Evolutionary conservation across 2,113 vertebrate genomes (phyloP).

Genomic region (Ammodytes dubius): DNA sequence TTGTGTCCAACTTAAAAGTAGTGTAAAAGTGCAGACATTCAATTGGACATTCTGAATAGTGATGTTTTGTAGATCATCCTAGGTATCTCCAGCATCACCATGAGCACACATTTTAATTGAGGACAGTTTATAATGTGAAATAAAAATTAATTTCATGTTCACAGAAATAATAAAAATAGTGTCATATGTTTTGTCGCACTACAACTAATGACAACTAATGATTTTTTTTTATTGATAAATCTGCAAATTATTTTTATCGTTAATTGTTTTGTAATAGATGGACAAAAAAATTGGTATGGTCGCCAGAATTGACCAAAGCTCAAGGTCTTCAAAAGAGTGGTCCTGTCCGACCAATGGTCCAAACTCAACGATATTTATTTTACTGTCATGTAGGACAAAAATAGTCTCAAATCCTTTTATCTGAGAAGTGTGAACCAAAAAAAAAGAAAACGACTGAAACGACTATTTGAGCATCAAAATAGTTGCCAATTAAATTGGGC

Average conservation of each 20-base stretch:
- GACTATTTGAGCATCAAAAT: background rate
- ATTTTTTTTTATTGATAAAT: background rate
- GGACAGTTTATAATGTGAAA: background rate
- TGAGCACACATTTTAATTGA: background rate
- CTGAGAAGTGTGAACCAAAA: no score
- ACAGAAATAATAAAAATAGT: background rate
- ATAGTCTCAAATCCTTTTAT: background rate
- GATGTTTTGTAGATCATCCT: background rate
- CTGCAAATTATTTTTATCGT: background rate
- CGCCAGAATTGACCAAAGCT: background rate
- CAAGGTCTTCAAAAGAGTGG: background rate
- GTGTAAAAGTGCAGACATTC: background rate
- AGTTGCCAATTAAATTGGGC: background rate
- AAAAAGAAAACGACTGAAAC: background rate
- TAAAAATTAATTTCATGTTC: background rate
- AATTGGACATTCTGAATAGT: background rate
- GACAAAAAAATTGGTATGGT: no score
- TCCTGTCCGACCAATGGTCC: background rate
- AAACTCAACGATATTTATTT: background rate
- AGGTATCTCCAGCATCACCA: background rate
- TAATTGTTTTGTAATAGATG: background rate
- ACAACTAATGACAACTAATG: background rate
- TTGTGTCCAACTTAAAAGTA: constrained; percentile 6
- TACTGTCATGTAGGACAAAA: background rate
- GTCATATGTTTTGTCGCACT: no score